Percentiles rank a stretch among this genome's conserved stretches.
These are phyloP conservation scores for Seira sanloemensis DNA, from an alignment of 2,888 invertebrate genomes.

Conservation along the genomic window DNA sequence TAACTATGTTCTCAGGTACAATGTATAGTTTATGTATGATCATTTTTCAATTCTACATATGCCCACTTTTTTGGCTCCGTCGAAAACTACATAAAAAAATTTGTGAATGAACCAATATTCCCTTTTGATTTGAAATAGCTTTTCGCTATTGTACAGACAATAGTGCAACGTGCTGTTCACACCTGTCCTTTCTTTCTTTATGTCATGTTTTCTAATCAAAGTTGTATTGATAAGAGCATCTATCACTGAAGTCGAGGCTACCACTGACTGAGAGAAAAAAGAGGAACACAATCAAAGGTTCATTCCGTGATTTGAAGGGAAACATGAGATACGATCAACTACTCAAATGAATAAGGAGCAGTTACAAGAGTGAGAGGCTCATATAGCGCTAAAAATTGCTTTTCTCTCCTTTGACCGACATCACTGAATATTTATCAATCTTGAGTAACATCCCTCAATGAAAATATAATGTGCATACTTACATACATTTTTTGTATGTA, in stretches of 20 bases:
- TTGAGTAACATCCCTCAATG: not conserved
- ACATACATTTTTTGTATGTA: too few species aligned
- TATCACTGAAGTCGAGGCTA: conserved; percentile 43
- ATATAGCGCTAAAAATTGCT: not conserved
- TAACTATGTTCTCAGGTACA: too few species aligned
- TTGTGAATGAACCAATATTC: conserved; percentile 51
- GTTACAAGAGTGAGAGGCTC: not conserved
- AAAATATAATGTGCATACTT: too few species aligned
- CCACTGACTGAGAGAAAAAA: conserved; percentile 29
- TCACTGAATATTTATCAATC: conserved; percentile 8
- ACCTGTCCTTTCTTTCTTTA: conserved; percentile 55
- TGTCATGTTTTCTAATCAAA: conserved; percentile 65
- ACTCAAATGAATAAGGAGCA: conserved; percentile 8
- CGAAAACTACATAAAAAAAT: not conserved
- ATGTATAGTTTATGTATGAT: too few species aligned
- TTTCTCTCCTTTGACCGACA: conserved; percentile 4
- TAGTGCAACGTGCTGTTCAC: conserved; percentile 65
- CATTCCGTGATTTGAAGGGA: conserved; percentile 53
- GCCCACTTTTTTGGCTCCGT: not conserved
- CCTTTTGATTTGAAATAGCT: conserved; percentile 57
- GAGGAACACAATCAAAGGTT: conserved; percentile 45
- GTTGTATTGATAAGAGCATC: conserved; percentile 60
- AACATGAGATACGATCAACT: conserved; percentile 25
- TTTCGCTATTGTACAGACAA: conserved; percentile 53
- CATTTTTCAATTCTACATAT: too few species aligned